Conservation (phyloP, 2,113 vertebrate species). For the Cynopterus brachyotis region DNA sequence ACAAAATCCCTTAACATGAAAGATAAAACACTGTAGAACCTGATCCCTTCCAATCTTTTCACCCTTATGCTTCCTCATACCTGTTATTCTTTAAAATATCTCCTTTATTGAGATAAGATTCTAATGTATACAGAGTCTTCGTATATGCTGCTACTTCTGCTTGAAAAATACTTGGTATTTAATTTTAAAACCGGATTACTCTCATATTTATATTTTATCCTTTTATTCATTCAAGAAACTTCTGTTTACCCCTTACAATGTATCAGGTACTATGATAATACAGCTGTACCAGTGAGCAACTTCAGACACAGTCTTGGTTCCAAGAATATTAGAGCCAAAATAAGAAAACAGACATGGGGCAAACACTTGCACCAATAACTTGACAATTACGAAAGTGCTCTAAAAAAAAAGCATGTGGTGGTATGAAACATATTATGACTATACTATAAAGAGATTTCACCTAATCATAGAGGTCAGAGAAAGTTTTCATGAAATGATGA, state of each 20-base stretch:
- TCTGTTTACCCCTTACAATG: not conserved
- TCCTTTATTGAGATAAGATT: not conserved
- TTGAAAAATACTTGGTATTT: not conserved
- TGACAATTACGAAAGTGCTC: not conserved
- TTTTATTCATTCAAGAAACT: not conserved
- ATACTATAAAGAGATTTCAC: not conserved
- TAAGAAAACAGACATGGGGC: not conserved
- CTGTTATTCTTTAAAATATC: not conserved
- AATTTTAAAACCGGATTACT: not conserved
- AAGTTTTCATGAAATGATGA: not conserved
- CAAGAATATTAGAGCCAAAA: not conserved
- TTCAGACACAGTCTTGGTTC: not conserved
- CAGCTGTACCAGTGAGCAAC: not conserved
- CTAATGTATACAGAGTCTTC: not conserved
- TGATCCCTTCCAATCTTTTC: not conserved
- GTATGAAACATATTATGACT: not conserved
- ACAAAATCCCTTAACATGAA: not conserved
- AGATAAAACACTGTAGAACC: not conserved
- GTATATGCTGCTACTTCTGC: not conserved
- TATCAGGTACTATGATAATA: not conserved
- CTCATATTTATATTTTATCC: not conserved
- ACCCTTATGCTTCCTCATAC: not conserved
- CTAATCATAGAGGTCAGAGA: not conserved
- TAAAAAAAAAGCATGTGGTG: not conserved
- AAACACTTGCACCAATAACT: not conserved